phyloP scores from a whole-genome alignment of 2,113 vertebrate species.

The Chunga burmeisteri region DNA sequence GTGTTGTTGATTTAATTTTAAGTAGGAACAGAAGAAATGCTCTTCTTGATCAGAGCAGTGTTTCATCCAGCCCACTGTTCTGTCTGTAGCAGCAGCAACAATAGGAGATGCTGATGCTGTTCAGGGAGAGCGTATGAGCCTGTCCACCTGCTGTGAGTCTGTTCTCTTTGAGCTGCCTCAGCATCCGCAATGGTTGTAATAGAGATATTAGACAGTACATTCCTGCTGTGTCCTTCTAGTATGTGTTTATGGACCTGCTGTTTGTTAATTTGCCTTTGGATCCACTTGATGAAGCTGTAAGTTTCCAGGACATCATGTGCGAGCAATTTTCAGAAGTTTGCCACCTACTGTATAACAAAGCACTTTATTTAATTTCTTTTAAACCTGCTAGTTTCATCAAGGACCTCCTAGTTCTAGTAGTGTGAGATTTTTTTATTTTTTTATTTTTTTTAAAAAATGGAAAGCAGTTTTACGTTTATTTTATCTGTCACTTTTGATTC shows the following conservation, averaged over 20 bases:
- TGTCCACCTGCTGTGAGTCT: background rate
- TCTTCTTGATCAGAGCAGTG: background rate
- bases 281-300: background rate
- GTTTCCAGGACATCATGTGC: background rate
- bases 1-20: background rate
- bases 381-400: background rate
- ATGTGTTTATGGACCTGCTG: background rate
- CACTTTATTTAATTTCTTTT: background rate
- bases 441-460: background rate
- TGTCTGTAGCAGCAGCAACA: background rate
- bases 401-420: background rate
- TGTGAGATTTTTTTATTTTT: background rate
- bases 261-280: background rate
- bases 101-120: background rate
- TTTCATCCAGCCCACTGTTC: background rate
- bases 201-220: background rate
- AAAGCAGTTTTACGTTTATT: background rate
- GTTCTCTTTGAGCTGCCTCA: background rate
- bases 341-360: background rate
- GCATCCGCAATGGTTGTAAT: background rate
- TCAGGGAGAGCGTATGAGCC: background rate
- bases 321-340: background rate
- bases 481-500: background rate
- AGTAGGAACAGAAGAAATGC: background rate
- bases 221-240: background rate